Conservation (phyloP, 2,113 vertebrate species). For the Accipiter cooperii region DNA sequence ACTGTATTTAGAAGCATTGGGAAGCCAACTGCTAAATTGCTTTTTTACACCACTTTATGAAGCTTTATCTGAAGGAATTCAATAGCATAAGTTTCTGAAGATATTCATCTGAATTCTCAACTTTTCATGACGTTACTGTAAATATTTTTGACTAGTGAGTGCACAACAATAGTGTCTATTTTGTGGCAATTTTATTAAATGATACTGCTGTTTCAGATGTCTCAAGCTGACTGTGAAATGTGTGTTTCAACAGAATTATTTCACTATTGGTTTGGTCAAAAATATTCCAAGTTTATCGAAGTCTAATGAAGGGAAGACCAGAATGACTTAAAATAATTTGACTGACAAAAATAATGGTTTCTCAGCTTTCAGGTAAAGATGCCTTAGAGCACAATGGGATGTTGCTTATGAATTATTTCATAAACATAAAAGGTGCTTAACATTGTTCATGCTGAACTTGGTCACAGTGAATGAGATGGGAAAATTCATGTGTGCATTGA, state of each 20-base stretch:
- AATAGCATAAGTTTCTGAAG: neutral
- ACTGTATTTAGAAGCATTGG: neutral
- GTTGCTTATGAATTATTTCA: neutral
- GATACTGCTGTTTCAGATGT: neutral
- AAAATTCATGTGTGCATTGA: neutral
- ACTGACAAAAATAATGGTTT: neutral
- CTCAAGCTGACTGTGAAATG: neutral
- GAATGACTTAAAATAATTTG: neutral
- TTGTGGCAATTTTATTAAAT: neutral
- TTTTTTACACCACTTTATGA: neutral
- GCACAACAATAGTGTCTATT: neutral
- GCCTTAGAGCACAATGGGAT: neutral
- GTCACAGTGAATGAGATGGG: neutral
- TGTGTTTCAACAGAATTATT: neutral
- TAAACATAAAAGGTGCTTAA: neutral
- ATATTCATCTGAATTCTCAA: neutral
- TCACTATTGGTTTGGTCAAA: neutral
- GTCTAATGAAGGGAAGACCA: neutral
- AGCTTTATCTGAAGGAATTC: neutral
- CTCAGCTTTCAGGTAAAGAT: neutral
- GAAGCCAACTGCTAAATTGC: neutral
- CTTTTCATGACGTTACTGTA: neutral
- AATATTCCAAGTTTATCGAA: neutral
- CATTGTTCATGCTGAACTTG: neutral
- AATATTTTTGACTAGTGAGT: neutral